A percentile compares a stretch with the other conserved stretches of the same genome.
Evolutionary conservation across 2,888 invertebrate genomes (phyloP).

Genomic region (Cataglyphis altisquamis): DNA sequence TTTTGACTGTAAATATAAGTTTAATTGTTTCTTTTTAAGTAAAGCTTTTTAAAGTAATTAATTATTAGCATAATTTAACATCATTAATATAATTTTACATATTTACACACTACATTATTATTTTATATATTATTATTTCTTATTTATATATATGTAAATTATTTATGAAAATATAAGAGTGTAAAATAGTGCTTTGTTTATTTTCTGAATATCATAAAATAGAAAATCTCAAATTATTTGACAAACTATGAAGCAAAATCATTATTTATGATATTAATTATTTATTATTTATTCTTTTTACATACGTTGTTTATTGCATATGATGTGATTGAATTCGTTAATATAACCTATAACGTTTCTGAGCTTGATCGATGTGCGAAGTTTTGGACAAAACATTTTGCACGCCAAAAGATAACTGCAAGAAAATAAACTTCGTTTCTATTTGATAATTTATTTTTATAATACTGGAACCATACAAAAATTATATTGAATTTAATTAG

Average conservation of each 20-base stretch:
- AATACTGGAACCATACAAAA: background rate
- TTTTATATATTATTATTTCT: background rate
- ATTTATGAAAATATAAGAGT: background rate
- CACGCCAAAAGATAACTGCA: background rate
- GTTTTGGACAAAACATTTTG: constrained; percentile 35
- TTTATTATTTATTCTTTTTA: background rate
- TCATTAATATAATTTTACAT: too few species aligned
- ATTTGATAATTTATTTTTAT: background rate
- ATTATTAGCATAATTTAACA: too few species aligned
- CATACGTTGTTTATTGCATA: constrained; percentile 22
- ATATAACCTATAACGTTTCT: constrained; percentile 18
- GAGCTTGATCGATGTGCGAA: background rate
- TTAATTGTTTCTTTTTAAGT: background rate
- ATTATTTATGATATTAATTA: background rate
- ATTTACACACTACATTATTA: background rate
- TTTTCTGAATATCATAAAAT: background rate
- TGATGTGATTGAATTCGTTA: background rate
- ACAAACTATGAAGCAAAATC: background rate
- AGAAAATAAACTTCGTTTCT: background rate
- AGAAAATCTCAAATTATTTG: background rate
- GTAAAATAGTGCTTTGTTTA: background rate
- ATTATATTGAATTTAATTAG: background rate
- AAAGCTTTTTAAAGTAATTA: background rate
- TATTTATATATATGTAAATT: background rate
- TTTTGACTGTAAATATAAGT: constrained; percentile 7